These are phyloP conservation scores for Sebastes hubbsi DNA, from an alignment of 2,797 vertebrate genomes.

Conservation along the genomic window DNA sequence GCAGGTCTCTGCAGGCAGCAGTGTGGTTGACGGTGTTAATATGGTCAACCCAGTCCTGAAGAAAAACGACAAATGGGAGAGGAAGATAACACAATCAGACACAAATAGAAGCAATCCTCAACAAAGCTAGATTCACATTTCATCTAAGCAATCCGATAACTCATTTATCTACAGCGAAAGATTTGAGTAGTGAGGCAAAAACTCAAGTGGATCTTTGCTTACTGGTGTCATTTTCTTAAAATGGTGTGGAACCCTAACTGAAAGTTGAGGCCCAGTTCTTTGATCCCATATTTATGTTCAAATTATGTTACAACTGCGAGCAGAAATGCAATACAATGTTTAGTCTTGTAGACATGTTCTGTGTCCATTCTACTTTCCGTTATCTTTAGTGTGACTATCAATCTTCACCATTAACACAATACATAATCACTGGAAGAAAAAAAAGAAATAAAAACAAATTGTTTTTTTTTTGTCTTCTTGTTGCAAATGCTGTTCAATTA, in stretches of 20 bases:
- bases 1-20: conserved; percentile 89
- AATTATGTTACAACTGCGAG: neutral
- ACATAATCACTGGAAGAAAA: neutral
- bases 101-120: neutral
- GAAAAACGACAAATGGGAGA: conserved; percentile 38
- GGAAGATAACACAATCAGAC: neutral
- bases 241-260: neutral
- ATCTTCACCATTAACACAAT: neutral
- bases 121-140: neutral
- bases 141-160: neutral
- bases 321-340: neutral
- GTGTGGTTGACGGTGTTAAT: conserved; percentile 89
- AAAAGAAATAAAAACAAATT: neutral
- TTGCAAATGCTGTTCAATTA: neutral
- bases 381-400: neutral
- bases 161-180: neutral
- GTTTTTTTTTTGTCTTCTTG: neutral
- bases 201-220: neutral
- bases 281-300: neutral
- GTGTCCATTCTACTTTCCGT: neutral
- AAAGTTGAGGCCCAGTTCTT: neutral
- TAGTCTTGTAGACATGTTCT: neutral
- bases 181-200: neutral
- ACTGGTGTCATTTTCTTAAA: neutral
- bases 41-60: conserved; percentile 91